Conservation (phyloP, 2,113 vertebrate genomes). For the Manacus vitellinus region DNA sequence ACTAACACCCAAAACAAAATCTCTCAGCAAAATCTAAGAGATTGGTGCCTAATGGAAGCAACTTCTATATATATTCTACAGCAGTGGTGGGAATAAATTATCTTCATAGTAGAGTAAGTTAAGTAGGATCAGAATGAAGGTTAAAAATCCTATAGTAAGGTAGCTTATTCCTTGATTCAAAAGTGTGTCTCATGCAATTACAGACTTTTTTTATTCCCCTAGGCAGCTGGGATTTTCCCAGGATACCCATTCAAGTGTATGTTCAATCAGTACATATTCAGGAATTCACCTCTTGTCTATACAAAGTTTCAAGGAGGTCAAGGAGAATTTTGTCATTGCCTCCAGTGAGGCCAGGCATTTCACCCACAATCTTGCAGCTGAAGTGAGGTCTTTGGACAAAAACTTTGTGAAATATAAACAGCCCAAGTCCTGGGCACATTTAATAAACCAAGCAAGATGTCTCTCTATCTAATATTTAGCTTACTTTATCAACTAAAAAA, state of each 20-base stretch:
- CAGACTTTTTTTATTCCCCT: slow-evolving; percentile 53
- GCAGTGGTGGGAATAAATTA: background rate
- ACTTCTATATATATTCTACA: background rate
- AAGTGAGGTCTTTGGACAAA: slow-evolving; percentile 33
- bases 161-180: slow-evolving; percentile 34
- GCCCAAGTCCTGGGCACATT: background rate
- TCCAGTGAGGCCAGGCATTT: slow-evolving; percentile 55
- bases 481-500: background rate
- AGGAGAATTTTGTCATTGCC: slow-evolving; percentile 63
- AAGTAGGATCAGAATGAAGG: slow-evolving; percentile 1
- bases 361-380: slow-evolving; percentile 21
- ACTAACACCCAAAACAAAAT: background rate
- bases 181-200: slow-evolving; percentile 58
- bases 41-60: background rate
- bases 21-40: background rate
- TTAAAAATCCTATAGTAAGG: slow-evolving; percentile 44
- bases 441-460: background rate
- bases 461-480: background rate
- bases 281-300: slow-evolving; percentile 68
- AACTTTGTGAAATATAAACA: slow-evolving; percentile 29
- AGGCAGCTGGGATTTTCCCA: slow-evolving; percentile 67
- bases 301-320: slow-evolving; percentile 68
- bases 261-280: slow-evolving; percentile 65
- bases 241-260: slow-evolving; percentile 63
- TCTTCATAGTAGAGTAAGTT: background rate